A percentile compares a stretch with the other conserved stretches of the same genome.
These are phyloP conservation scores for Perdita meconis DNA, from an alignment of 2,888 invertebrate genomes.

Conservation along the genomic window DNA sequence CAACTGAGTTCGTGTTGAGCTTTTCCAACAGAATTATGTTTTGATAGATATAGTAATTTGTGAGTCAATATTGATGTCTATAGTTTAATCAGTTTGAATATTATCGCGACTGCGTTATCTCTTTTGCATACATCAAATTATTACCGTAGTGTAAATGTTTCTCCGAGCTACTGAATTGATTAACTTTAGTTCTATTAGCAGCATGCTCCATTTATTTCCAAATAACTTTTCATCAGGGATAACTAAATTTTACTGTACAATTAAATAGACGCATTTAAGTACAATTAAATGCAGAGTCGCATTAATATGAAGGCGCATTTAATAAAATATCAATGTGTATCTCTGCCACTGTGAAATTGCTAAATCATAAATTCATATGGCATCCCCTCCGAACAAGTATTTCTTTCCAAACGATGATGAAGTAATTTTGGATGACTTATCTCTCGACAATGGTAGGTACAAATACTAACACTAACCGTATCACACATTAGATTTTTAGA, in stretches of 20 bases:
- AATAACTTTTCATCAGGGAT: not conserved
- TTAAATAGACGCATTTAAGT: too few species aligned
- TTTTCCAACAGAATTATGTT: too few species aligned
- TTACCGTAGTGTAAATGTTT: too few species aligned
- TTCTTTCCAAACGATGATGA: conserved; percentile 75
- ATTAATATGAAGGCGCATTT: conserved; percentile 33
- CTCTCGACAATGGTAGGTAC: conserved; percentile 70
- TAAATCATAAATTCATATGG: conserved; percentile 75
- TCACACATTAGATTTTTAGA: too few species aligned
- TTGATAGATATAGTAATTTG: too few species aligned
- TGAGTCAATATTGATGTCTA: too few species aligned
- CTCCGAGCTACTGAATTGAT: too few species aligned
- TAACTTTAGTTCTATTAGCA: too few species aligned
- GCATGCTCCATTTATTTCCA: not conserved
- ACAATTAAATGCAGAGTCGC: not conserved
- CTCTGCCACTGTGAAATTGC: conserved; percentile 65
- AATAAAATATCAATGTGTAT: conserved; percentile 20
- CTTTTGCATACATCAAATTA: too few species aligned
- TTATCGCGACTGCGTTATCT: too few species aligned
- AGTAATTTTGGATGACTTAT: conserved; percentile 63
- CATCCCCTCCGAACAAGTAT: conserved; percentile 76
- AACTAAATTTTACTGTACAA: not conserved
- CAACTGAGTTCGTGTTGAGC: too few species aligned
- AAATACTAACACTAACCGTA: not conserved
- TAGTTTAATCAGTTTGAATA: too few species aligned